These are phyloP conservation scores for Podarcis lilfordi DNA, from an alignment of 2,797 vertebrate species.

Conservation along the genomic window DNA sequence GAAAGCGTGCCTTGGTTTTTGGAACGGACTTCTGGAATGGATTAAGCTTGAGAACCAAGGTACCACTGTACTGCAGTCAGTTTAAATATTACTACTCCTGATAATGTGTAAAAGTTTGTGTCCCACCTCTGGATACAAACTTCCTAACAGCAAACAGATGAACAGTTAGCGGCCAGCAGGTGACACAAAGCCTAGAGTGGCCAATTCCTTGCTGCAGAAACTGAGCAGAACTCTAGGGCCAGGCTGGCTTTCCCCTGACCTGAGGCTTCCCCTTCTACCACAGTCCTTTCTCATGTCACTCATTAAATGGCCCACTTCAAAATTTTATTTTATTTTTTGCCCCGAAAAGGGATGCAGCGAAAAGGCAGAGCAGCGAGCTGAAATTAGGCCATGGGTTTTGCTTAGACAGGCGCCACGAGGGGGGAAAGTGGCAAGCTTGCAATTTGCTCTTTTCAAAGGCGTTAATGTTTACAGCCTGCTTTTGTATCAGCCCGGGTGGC, in stretches of 20 bases:
- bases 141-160: too few species aligned
- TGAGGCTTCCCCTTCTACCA: background rate
- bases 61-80: too few species aligned
- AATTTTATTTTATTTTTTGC: too few species aligned
- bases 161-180: too few species aligned
- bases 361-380: background rate
- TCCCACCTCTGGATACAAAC: too few species aligned
- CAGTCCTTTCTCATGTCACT: background rate
- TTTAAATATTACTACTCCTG: too few species aligned
- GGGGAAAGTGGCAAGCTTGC: constrained; percentile 6
- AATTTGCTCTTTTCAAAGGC: constrained; percentile 43
- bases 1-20: too few species aligned
- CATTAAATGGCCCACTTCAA: background rate
- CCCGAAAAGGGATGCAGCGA: fast-evolving
- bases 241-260: fast-evolving
- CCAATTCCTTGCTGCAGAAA: too few species aligned
- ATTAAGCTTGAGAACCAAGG: too few species aligned
- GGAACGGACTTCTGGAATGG: too few species aligned
- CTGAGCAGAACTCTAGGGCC: background rate
- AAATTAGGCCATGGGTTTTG: background rate
- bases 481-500: background rate
- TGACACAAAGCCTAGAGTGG: too few species aligned
- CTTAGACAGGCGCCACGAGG: fast-evolving
- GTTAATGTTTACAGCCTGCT: constrained; percentile 33
- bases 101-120: too few species aligned